Percentiles rank a stretch among this genome's conserved stretches.
These are phyloP conservation scores for Agonopterix subpropinquella DNA, from an alignment of 2,888 invertebrate species.

Conservation along the genomic window DNA sequence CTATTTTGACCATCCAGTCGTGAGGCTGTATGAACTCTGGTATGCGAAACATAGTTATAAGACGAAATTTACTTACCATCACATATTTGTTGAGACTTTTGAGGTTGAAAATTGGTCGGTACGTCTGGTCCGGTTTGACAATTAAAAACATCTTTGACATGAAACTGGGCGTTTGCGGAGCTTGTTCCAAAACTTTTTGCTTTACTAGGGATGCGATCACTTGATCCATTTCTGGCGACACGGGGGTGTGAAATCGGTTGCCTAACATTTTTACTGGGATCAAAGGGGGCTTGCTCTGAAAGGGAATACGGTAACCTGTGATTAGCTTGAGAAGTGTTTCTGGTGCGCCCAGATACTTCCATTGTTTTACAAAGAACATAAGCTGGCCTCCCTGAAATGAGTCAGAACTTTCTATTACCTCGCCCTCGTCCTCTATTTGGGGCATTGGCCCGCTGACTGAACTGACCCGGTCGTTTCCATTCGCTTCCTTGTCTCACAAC, in stretches of 20 bases:
- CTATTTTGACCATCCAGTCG: conserved; percentile 21
- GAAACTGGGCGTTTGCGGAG: conserved; percentile 14
- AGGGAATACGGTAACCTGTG: conserved; percentile 16
- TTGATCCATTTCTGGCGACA: conserved; percentile 8
- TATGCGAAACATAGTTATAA: conserved; percentile 17
- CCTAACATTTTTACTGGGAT: not conserved
- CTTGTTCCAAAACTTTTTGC: conserved; percentile 9
- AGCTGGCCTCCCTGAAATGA: conserved; percentile 11
- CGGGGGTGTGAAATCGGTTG: conserved; percentile 1
- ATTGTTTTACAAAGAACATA: conserved; percentile 4
- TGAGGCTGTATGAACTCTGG: conserved; percentile 19
- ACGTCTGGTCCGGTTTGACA: conserved; percentile 17
- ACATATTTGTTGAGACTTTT: conserved; percentile 18
- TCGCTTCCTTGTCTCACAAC: not conserved
- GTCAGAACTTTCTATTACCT: conserved; percentile 10
- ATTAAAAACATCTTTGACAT: conserved; percentile 20
- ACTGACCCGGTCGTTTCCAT: not conserved
- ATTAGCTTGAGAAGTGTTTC: conserved; percentile 8
- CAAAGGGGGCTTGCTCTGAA: conserved; percentile 12
- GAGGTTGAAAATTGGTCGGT: conserved; percentile 20
- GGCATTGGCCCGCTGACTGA: not conserved
- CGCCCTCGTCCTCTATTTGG: not conserved
- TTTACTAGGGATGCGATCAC: conserved; percentile 12
- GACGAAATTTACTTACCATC: conserved; percentile 10
- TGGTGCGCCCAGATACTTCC: conserved; percentile 11